Conservation (phyloP, 2,113 vertebrate genomes). For the Cinclus mexicanus region DNA sequence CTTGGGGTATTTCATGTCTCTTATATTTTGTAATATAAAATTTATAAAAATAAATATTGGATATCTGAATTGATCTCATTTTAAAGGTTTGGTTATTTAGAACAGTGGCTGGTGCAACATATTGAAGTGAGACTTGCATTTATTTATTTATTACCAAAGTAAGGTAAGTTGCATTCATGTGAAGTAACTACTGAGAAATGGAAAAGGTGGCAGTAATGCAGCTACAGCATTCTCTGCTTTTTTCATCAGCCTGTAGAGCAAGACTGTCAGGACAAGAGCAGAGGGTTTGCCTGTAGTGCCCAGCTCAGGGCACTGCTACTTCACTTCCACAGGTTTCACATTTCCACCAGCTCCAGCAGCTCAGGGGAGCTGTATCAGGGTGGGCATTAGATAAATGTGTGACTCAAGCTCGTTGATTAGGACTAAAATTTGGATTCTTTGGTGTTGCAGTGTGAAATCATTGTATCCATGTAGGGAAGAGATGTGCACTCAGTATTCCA, state of each 20-base stretch:
- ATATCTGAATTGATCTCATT: background rate
- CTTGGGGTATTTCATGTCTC: background rate
- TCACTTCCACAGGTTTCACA: background rate
- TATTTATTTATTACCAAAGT: background rate
- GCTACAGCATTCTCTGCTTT: background rate
- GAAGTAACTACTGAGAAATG: background rate
- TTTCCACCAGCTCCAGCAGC: background rate
- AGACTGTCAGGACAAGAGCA: background rate
- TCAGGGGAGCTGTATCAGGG: background rate
- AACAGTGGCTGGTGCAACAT: background rate
- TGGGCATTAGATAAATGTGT: background rate
- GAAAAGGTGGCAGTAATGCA: background rate
- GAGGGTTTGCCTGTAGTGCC: background rate
- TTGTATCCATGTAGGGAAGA: background rate
- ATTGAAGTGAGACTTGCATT: background rate
- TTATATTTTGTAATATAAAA: background rate
- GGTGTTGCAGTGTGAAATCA: background rate
- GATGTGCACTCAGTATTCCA: background rate
- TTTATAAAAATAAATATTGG: background rate
- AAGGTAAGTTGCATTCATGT: background rate
- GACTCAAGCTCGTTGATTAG: background rate
- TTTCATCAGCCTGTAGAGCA: background rate
- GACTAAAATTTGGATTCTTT: background rate
- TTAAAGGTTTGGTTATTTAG: background rate
- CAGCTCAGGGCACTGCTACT: background rate